Conservation (phyloP, 2,888 invertebrate genomes). For the Zaprionus bogoriensis region DNA sequence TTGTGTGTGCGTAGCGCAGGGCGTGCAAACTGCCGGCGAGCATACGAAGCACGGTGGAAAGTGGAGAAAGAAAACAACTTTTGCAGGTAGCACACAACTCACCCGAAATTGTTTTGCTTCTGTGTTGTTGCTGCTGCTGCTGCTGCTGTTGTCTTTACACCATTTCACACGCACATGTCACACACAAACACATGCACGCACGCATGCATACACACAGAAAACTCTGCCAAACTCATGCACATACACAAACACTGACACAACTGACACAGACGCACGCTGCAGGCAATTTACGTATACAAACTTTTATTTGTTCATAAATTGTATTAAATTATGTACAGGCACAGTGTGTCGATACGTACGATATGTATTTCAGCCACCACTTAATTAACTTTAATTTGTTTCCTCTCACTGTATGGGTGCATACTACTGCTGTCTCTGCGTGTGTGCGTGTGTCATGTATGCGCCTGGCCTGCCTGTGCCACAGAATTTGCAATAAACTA, state of each 20-base stretch:
- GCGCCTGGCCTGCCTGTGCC: slow-evolving; percentile 36
- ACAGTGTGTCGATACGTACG: no score
- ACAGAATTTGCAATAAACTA: slow-evolving; percentile 65
- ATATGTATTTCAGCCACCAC: slow-evolving; percentile 47
- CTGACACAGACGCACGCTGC: slow-evolving; percentile 37
- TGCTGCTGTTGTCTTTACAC: slow-evolving; percentile 42
- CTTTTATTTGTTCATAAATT: slow-evolving; percentile 65
- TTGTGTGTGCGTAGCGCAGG: slow-evolving; percentile 26
- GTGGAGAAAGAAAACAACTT: slow-evolving; percentile 25
- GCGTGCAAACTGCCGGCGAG: slow-evolving; percentile 54
- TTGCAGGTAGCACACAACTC: slow-evolving; percentile 64
- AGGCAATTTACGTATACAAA: slow-evolving; percentile 31
- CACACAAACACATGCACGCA: slow-evolving; percentile 41
- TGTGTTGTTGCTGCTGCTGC: slow-evolving; percentile 39
- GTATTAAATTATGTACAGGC: slow-evolving; percentile 50
- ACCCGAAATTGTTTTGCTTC: slow-evolving; percentile 61
- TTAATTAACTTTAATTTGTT: slow-evolving; percentile 75
- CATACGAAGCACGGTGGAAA: slow-evolving; percentile 24
- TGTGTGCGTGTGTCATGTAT: slow-evolving; percentile 16
- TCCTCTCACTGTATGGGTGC: slow-evolving; percentile 65
- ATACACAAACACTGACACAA: slow-evolving; percentile 16
- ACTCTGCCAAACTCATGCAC: not conserved
- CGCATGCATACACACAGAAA: slow-evolving; percentile 14
- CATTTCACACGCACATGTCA: slow-evolving; percentile 70
- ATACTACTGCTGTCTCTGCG: slow-evolving; percentile 47